Percentiles rank a stretch among this genome's conserved stretches.
Conservation (phyloP, 1,140 invertebrate genomes). For the Steinernema feltiae region DNA sequence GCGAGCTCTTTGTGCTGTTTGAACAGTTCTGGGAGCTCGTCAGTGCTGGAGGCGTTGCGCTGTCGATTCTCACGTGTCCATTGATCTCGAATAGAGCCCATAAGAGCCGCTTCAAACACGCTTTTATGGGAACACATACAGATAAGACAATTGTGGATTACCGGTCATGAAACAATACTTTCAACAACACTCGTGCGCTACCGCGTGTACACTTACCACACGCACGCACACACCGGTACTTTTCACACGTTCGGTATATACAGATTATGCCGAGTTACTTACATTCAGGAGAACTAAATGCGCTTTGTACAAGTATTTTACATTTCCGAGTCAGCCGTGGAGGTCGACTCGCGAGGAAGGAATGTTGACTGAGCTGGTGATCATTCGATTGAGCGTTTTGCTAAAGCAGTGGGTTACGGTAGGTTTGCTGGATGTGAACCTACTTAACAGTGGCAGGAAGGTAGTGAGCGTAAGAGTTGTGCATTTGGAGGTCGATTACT, state of each 20-base stretch:
- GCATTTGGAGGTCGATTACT: not conserved
- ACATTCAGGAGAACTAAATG: not conserved
- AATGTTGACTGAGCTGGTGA: not conserved
- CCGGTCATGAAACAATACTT: not conserved
- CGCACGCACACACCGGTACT: not conserved
- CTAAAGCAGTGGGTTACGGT: not conserved
- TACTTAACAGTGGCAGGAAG: conserved; percentile 14
- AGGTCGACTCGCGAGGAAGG: not conserved
- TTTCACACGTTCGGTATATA: not conserved
- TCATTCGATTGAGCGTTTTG: not conserved
- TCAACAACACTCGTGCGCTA: not conserved
- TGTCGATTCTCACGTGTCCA: no score
- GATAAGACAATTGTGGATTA: not conserved
- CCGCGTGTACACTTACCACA: conserved; percentile 13
- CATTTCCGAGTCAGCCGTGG: not conserved
- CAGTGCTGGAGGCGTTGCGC: not conserved
- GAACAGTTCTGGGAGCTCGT: not conserved
- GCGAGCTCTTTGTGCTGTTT: not conserved
- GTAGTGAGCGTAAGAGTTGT: not conserved
- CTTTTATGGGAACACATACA: not conserved
- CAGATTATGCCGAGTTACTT: not conserved
- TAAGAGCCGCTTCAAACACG: not conserved
- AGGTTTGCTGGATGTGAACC: conserved; percentile 4
- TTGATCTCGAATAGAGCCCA: not conserved
- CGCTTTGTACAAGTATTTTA: not conserved